A percentile compares a stretch with the other conserved stretches of the same genome.
These are phyloP conservation scores for Zaprionus lachaisei DNA, from an alignment of 1,140 invertebrate species.

Conservation along the genomic window DNA sequence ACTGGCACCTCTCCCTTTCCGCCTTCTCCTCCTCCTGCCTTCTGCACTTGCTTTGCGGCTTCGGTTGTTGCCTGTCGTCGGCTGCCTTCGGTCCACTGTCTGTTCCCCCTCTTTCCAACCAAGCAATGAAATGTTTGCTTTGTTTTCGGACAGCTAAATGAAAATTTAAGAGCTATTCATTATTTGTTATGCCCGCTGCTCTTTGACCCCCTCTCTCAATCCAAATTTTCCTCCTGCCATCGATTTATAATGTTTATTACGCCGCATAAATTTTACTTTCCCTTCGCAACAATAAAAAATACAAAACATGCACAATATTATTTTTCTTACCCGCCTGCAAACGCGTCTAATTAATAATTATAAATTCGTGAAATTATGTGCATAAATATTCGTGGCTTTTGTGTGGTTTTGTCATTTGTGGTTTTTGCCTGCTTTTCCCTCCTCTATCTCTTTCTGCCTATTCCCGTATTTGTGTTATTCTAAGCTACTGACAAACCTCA, in stretches of 20 bases:
- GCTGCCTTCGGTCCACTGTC: constrained; percentile 1
- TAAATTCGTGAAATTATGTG: constrained; percentile 31
- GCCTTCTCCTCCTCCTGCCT: not conserved
- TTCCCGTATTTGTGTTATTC: not conserved
- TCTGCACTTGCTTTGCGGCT: constrained; percentile 13
- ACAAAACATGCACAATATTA: not conserved
- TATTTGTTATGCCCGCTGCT: constrained; percentile 53
- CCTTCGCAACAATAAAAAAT: not conserved
- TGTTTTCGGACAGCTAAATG: constrained; percentile 57
- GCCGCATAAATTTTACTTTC: constrained; percentile 34
- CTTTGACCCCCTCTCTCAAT: not conserved
- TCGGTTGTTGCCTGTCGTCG: constrained; percentile 45
- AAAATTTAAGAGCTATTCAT: constrained; percentile 76
- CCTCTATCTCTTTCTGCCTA: not conserved
- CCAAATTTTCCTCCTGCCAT: not conserved
- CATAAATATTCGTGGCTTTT: constrained; percentile 54
- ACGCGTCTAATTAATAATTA: constrained; percentile 43
- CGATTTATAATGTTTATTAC: constrained; percentile 41
- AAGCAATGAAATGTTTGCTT: constrained; percentile 53
- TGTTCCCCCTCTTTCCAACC: not conserved
- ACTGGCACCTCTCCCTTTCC: constrained; percentile 9
- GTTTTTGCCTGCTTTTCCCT: constrained; percentile 16
- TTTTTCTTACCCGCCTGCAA: constrained; percentile 2
- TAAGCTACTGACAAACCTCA: not conserved
- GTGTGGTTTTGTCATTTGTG: constrained; percentile 36